phyloP scores from a whole-genome alignment of 2,888 invertebrate genomes.

The Stenodera caucasica region DNA sequence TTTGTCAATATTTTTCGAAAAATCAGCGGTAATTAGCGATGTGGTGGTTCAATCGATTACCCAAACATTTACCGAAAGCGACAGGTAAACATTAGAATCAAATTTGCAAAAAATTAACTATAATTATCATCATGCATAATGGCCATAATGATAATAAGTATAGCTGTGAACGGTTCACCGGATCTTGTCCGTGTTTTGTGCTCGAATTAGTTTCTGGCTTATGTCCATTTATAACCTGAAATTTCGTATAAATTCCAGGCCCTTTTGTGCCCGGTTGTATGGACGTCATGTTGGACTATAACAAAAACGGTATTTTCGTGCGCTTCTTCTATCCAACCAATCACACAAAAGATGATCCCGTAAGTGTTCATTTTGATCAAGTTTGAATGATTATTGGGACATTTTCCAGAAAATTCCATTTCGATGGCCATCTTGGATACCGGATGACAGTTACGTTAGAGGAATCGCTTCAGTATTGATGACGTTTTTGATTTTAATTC shows the following conservation, averaged over 20 bases:
- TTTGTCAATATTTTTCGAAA: background rate
- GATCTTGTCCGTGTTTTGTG: background rate
- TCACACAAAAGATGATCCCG: conserved; percentile 51
- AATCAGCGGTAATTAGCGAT: conserved; percentile 21
- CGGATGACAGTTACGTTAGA: conserved; percentile 59
- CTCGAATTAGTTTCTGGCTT: too few species aligned
- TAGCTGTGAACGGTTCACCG: background rate
- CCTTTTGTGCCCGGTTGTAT: conserved; percentile 61
- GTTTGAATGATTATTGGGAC: background rate
- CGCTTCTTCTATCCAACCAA: conserved; percentile 63
- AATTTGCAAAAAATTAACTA: background rate
- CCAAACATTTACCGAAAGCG: conserved; percentile 40
- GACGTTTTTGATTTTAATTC: conserved; percentile 49
- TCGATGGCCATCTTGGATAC: conserved; percentile 62
- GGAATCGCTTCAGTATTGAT: conserved; percentile 58
- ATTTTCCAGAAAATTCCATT: conserved; percentile 53
- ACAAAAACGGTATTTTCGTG: conserved; percentile 59
- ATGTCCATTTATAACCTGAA: too few species aligned
- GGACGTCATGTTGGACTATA: conserved; percentile 62
- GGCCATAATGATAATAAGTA: background rate
- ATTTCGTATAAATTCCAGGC: conserved; percentile 55
- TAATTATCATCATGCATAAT: background rate
- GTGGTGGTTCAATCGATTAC: conserved; percentile 36
- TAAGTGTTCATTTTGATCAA: conserved; percentile 38
- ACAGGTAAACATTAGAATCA: conserved; percentile 34